Evolutionary conservation across 2,888 invertebrate genomes (phyloP), one percentile per base, ranked within the genome.

Genomic region (Gandaritis pyraliata): DNA sequence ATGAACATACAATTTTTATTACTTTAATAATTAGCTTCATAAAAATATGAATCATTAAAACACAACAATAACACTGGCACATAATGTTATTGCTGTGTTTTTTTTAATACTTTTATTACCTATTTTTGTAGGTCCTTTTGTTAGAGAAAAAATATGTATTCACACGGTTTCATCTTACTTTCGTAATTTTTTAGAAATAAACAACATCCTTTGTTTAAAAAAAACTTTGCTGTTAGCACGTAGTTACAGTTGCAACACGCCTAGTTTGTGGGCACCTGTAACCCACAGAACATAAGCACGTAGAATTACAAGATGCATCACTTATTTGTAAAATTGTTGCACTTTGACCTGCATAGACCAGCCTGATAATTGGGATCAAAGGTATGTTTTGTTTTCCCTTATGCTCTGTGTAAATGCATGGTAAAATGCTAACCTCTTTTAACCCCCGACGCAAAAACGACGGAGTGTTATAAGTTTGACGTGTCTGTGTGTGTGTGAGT

Each of bases 241-340:
- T 36, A 13, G 39, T 51, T 41, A 41, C 23, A 23, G 30, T 53
- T 53, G 45, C 45, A n/a, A 53, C 33, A 53, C 36, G n/a, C 13
- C n/a, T 33, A 53, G 36, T 45, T 53, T 53, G 30, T 45, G 53
- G 53, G 53, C 45, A 53, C 45, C 36, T 18, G n/a, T 36, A 33
- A 45, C 10, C 36, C 45, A 18, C 53, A 18, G 16, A 18, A 18
- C 18, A 36, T 8, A 10, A 53, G 18, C 53, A 46, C 53, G 53
- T 53, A 53, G 18, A n/a, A n/a, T 53, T 53, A 36, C 53, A 18
- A 53, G 18, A 53, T 16, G 16, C 50, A 45, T 45, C 29, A 47
- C 12, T 30, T 43, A 43, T 43, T 16, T 16, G 10, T 2, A 43
- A 43, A 16, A 43, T 11, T 41, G 41, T 41, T 41, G 15, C 15